Evolutionary conservation across 2,888 invertebrate species (phyloP).

Genomic region (Noctua fimbriata): DNA sequence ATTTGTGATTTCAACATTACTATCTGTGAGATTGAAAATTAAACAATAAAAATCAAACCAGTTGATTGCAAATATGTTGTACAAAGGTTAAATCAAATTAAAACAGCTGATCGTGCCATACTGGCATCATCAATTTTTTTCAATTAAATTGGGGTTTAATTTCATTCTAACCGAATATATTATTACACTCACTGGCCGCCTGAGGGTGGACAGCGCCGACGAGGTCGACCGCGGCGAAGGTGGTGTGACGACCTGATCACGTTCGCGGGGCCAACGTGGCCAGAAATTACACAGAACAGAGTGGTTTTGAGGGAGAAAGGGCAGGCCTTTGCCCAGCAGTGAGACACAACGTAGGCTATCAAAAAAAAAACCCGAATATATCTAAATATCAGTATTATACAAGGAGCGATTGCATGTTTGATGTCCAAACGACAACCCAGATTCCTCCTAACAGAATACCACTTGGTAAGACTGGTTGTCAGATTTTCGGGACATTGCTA

Average conservation of each 20-base stretch:
- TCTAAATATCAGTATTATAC: background rate
- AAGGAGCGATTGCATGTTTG: background rate
- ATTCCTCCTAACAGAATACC: background rate
- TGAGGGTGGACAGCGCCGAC: no score
- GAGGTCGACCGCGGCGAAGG: no score
- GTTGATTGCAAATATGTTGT: background rate
- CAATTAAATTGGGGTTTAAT: background rate
- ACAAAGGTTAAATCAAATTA: background rate
- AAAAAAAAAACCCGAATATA: background rate
- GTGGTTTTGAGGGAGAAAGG: no score
- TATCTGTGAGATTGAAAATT: no score
- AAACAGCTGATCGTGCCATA: background rate
- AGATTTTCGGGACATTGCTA: fast-evolving
- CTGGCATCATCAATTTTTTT: background rate
- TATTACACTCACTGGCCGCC: no score
- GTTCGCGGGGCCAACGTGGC: no score
- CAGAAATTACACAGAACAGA: no score
- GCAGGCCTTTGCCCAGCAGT: no score
- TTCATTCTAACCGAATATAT: no score
- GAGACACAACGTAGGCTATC: no score
- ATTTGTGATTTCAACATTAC: background rate
- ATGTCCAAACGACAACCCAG: background rate
- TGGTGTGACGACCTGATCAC: no score
- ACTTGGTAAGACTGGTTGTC: background rate
- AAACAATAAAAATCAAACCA: background rate